Conservation (phyloP, 2,888 invertebrate species). For the Drosophila birchii region DNA sequence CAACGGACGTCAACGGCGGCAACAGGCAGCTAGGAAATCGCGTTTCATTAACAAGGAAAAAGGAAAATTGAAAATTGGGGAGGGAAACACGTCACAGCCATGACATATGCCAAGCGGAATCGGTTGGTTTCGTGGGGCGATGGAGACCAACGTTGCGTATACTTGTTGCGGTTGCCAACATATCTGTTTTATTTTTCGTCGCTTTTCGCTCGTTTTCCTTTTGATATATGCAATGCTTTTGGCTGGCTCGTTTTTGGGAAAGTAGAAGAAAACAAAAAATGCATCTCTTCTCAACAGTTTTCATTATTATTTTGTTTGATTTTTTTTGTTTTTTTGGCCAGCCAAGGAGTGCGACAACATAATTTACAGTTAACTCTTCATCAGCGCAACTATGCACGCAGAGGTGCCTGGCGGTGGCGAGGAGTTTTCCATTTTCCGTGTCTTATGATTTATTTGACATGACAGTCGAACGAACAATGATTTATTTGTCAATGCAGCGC, state of each 20-base stretch:
- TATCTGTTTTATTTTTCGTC: slow-evolving; percentile 55
- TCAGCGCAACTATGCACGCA: slow-evolving; percentile 60
- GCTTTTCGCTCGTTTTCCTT: slow-evolving; percentile 17
- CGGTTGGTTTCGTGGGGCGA: slow-evolving; percentile 31
- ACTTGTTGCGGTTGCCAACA: slow-evolving; percentile 55
- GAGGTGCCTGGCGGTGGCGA: slow-evolving; percentile 24
- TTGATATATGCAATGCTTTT: slow-evolving; percentile 48
- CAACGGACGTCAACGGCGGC: slow-evolving; percentile 34
- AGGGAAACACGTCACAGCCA: slow-evolving; percentile 49
- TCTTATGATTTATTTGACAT: slow-evolving; percentile 78
- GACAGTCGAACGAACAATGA: slow-evolving; percentile 79
- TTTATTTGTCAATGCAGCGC: slow-evolving; percentile 72
- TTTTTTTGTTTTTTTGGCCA: slow-evolving; percentile 9
- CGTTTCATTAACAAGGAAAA: slow-evolving; percentile 75
- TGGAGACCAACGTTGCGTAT: slow-evolving; percentile 68
- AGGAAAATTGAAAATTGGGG: slow-evolving; percentile 61
- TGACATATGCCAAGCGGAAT: slow-evolving; percentile 19
- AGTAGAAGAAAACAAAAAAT: slow-evolving; percentile 59
- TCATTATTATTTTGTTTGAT: slow-evolving; percentile 28
- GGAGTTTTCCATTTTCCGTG: slow-evolving; percentile 50
- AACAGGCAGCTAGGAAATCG: slow-evolving; percentile 71
- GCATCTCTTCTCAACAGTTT: slow-evolving; percentile 12
- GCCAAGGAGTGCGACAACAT: slow-evolving; percentile 73
- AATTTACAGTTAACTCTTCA: slow-evolving; percentile 78
- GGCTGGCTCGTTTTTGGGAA: slow-evolving; percentile 56